phyloP scores from a whole-genome alignment of 1,140 invertebrate genomes.

The Ostrea edulis region DNA sequence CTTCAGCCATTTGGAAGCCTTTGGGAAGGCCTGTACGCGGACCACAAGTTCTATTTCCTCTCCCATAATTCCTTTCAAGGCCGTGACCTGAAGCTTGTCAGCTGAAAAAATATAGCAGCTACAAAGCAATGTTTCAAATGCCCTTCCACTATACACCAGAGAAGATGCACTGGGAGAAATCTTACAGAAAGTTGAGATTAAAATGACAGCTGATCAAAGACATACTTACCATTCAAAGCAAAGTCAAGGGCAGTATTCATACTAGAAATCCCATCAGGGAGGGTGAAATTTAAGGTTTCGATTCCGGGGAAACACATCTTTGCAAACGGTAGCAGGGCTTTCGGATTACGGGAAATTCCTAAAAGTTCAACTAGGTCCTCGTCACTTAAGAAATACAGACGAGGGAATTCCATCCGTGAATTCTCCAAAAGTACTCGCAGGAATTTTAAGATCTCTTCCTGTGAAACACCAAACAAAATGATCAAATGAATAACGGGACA shows the following conservation, averaged over 20 bases:
- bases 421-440: conserved; percentile 69
- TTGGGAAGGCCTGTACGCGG: conserved; percentile 66
- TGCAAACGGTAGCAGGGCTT: conserved; percentile 73
- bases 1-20: conserved; percentile 75
- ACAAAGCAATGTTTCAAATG: background rate
- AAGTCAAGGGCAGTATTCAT: conserved; percentile 73
- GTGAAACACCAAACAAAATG: conserved; percentile 37
- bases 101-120: conserved; percentile 62
- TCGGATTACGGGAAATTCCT: conserved; percentile 76
- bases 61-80: conserved; percentile 67
- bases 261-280: conserved; percentile 70
- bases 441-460: conserved; percentile 76
- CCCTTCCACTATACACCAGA: too few relatives aligned
- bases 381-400: conserved; percentile 78
- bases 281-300: conserved; percentile 68
- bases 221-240: conserved; percentile 74
- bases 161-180: too few relatives aligned
- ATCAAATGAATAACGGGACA: background rate
- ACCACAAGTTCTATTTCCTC: conserved; percentile 74
- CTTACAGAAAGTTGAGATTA: too few relatives aligned
- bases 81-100: conserved; percentile 75
- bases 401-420: conserved; percentile 71
- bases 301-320: conserved; percentile 77
- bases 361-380: conserved; percentile 75
- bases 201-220: background rate